A percentile compares a stretch with the other conserved stretches of the same genome.
Conservation (phyloP, 2,888 invertebrate species). For the Hecatera dysodea region DNA sequence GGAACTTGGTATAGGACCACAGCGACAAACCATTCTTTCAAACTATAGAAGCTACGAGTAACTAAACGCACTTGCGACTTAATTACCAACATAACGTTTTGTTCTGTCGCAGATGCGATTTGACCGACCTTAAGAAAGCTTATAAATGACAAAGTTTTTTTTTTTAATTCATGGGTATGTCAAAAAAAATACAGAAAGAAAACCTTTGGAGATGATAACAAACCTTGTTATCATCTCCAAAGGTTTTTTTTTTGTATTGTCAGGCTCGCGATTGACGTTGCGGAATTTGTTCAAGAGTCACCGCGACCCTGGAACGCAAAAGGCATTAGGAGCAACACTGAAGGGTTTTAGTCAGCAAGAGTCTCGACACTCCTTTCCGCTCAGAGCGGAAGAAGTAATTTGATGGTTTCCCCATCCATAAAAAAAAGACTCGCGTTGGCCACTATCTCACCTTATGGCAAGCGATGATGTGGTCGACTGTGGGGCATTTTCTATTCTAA, state of each 20-base stretch:
- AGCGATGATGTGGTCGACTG: too few relatives aligned
- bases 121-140: constrained; percentile 17
- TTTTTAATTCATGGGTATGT: not conserved
- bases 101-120: constrained; percentile 43
- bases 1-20: constrained; percentile 56
- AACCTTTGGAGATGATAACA: too few relatives aligned
- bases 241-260: not conserved
- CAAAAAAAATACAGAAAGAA: not conserved
- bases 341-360: too few relatives aligned
- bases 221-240: not conserved
- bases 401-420: too few relatives aligned
- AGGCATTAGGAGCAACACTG: too few relatives aligned
- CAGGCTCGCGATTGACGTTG: not conserved
- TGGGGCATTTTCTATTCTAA: not conserved
- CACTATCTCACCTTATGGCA: too few relatives aligned
- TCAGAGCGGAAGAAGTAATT: too few relatives aligned
- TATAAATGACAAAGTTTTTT: not conserved
- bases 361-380: too few relatives aligned
- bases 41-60: constrained; percentile 37
- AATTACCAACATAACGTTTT: constrained; percentile 28
- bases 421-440: too few relatives aligned
- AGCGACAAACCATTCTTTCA: constrained; percentile 45
- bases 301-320: too few relatives aligned
- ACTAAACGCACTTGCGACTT: constrained; percentile 16
- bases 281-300: too few relatives aligned